A percentile compares a stretch with the other conserved stretches of the same genome.
Conservation (phyloP, 2,797 vertebrate species). For the Lepilemur septentrionalis region DNA sequence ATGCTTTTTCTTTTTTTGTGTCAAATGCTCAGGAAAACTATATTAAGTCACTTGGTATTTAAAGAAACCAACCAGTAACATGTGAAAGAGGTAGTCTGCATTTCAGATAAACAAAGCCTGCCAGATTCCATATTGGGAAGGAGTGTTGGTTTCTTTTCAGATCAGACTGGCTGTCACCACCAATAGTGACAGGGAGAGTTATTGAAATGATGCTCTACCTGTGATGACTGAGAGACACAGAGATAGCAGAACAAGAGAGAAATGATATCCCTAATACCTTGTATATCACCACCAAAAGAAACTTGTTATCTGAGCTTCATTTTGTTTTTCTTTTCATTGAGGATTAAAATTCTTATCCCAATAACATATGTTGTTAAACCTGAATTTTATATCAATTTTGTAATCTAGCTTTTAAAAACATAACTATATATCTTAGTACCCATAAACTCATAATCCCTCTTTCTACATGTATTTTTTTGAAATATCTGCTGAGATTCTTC, state of each 20-base stretch:
- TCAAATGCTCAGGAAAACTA: conserved; percentile 31
- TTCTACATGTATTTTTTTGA: background rate
- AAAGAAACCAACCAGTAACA: background rate
- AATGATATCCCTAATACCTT: conserved; percentile 51
- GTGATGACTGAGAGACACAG: conserved; percentile 20
- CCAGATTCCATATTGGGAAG: conserved; percentile 73
- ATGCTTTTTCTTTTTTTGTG: background rate
- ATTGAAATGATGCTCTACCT: conserved; percentile 61
- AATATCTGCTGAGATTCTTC: background rate
- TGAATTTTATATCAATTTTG: conserved; percentile 50
- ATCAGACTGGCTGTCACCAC: conserved; percentile 91
- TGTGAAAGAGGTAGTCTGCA: background rate
- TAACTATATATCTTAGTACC: background rate
- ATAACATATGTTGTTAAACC: conserved; percentile 32
- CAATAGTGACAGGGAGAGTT: conserved; percentile 77
- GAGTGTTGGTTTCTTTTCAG: conserved; percentile 84
- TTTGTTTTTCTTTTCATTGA: conserved; percentile 1
- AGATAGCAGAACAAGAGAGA: conserved; percentile 58
- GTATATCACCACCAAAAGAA: conserved; percentile 34
- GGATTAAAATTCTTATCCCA: conserved; percentile 76
- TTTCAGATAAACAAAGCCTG: conserved; percentile 42
- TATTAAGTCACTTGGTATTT: background rate
- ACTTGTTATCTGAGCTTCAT: conserved; percentile 44
- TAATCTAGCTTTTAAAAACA: conserved; percentile 50
- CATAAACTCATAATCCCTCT: background rate